Evolutionary conservation across 2,797 vertebrate species (phyloP).

Genomic region (Cyclura pinguis): DNA sequence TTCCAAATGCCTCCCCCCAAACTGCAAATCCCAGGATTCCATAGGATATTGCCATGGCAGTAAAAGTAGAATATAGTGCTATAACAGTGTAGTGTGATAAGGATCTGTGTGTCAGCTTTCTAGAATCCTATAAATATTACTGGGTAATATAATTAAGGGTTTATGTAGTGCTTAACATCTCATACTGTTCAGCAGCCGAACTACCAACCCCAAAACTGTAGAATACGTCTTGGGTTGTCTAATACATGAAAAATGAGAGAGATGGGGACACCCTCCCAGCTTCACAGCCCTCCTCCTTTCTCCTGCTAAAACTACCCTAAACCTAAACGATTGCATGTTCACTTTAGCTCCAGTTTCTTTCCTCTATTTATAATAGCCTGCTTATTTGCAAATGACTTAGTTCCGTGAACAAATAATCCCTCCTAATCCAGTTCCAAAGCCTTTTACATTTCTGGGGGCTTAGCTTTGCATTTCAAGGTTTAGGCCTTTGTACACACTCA

Average conservation of each 20-base stretch:
- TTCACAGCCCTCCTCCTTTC: neutral
- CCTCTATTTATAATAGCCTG: neutral
- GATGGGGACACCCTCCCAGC: neutral
- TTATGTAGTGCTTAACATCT: neutral
- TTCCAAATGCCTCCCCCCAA: too few species aligned
- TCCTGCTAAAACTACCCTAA: neutral
- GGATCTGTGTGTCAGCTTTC: neutral
- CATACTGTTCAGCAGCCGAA: neutral
- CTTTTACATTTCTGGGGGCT: neutral
- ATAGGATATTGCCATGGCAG: too few species aligned
- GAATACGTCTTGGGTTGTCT: neutral
- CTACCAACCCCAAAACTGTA: neutral
- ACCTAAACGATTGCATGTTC: neutral
- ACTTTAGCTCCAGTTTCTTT: neutral
- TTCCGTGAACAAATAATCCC: neutral
- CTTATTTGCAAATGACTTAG: neutral
- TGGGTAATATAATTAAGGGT: neutral
- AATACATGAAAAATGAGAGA: neutral
- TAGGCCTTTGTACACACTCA: neutral
- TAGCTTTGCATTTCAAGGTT: neutral
- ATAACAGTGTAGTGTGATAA: too few species aligned
- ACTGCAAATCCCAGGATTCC: too few species aligned
- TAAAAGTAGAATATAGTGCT: too few species aligned
- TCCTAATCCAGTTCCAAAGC: neutral
- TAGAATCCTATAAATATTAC: neutral